Evolutionary conservation across 2,113 vertebrate genomes (phyloP).

Genomic region (Balaeniceps rex): DNA sequence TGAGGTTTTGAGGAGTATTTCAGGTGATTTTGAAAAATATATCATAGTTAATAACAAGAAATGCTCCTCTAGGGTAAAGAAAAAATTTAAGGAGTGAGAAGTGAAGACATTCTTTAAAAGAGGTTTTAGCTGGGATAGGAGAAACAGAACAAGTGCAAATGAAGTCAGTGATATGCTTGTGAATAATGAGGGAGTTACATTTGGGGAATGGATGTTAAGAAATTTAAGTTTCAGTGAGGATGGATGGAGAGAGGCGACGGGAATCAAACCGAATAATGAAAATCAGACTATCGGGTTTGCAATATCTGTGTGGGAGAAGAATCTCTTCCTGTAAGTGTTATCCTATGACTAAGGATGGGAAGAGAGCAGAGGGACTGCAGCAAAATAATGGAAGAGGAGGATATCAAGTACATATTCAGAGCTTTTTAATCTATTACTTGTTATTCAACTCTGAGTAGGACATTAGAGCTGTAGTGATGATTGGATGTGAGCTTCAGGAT

Average conservation of each 20-base stretch:
- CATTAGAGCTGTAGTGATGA: not conserved
- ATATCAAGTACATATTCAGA: not conserved
- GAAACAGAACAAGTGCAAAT: not conserved
- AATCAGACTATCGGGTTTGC: not conserved
- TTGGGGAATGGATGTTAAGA: not conserved
- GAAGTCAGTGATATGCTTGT: not conserved
- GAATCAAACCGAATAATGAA: conserved; percentile 13
- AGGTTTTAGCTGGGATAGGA: not conserved
- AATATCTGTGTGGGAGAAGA: not conserved
- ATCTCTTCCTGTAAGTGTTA: not conserved
- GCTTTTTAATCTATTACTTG: conserved; percentile 12
- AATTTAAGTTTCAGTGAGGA: not conserved
- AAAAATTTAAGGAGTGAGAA: not conserved
- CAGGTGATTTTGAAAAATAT: conserved; percentile 4
- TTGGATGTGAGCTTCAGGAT: not conserved
- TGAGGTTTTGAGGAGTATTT: conserved; percentile 1
- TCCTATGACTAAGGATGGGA: not conserved
- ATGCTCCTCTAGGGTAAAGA: not conserved
- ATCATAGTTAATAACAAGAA: conserved; percentile 19
- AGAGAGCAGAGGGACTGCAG: not conserved
- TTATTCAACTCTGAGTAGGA: not conserved
- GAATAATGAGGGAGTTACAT: conserved; percentile 5
- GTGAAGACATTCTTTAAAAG: not conserved
- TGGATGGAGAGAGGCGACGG: not conserved
- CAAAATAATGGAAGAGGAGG: not conserved